Evolutionary conservation across 2,113 vertebrate species (phyloP).

Genomic region (Aplodontia rufa): DNA sequence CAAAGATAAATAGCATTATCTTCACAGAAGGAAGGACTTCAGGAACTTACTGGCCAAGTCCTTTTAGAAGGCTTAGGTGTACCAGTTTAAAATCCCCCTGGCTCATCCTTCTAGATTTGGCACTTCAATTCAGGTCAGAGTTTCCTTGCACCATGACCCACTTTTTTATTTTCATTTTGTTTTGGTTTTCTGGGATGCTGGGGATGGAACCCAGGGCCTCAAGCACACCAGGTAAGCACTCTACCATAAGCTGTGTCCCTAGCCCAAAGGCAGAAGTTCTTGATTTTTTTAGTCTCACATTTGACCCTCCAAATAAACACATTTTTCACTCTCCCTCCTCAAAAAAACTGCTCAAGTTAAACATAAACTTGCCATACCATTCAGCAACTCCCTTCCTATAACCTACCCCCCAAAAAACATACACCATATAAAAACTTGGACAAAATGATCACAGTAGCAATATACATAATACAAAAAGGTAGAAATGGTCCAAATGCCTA

Average conservation of each 20-base stretch:
- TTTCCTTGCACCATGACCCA: neutral
- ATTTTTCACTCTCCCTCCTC: neutral
- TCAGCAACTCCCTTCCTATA: neutral
- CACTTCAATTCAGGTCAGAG: neutral
- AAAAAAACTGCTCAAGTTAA: constrained; percentile 33
- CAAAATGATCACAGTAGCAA: neutral
- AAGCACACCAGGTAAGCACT: neutral
- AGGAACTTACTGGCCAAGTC: neutral
- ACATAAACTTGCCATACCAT: neutral
- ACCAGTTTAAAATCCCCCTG: neutral
- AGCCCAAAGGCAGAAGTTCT: too few relatives aligned
- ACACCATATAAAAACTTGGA: neutral
- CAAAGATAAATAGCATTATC: neutral
- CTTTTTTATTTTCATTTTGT: neutral
- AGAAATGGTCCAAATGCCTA: neutral
- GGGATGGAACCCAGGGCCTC: neutral
- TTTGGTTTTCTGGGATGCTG: neutral
- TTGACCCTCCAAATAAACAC: neutral
- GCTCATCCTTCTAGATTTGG: neutral
- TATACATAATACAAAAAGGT: neutral
- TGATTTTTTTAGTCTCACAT: too few relatives aligned
- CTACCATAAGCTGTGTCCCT: neutral
- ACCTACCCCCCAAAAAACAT: neutral
- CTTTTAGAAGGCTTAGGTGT: neutral
- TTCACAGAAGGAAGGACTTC: neutral